A percentile compares a stretch with the other conserved stretches of the same genome.
Conservation (phyloP, 2,113 vertebrate genomes). For the Pelodiscus sinensis region DNA sequence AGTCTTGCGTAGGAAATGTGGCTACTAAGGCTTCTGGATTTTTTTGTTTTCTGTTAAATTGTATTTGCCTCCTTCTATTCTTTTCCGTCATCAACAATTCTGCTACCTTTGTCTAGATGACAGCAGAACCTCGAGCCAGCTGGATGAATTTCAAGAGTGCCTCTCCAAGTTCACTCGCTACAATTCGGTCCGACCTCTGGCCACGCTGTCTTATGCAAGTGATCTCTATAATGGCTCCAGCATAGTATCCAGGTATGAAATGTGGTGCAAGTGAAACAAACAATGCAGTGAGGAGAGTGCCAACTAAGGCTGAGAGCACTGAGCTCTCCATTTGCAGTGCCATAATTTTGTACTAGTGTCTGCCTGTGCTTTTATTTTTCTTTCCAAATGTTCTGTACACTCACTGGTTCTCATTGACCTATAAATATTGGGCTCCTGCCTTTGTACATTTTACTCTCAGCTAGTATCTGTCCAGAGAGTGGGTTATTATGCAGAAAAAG, state of each 20-base stretch:
- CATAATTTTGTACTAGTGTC: accelerated
- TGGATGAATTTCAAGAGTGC: constrained; percentile 99
- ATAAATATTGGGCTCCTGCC: accelerated
- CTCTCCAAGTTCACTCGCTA: constrained; percentile 98
- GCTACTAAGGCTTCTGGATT: background rate
- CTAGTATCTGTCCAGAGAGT: background rate
- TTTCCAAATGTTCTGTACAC: accelerated
- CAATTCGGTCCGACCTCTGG: constrained; percentile 95
- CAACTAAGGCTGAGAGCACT: background rate
- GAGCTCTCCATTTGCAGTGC: background rate
- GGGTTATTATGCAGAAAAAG: background rate
- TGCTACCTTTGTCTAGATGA: constrained; percentile 83
- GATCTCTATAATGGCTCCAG: constrained; percentile 99
- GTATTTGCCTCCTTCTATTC: background rate
- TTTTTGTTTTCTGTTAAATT: background rate
- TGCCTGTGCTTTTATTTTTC: accelerated
- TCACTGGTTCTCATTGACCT: accelerated
- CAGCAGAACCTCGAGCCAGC: constrained; percentile 92
- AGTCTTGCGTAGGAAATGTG: background rate
- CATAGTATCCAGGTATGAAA: constrained; percentile 96
- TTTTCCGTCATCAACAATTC: background rate
- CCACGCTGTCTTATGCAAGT: constrained; percentile 96
- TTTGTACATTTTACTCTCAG: background rate
- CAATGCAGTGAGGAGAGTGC: background rate
- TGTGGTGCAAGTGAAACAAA: background rate